Evolutionary conservation across 2,888 invertebrate species (phyloP).

Genomic region (Eupithecia subumbrata): DNA sequence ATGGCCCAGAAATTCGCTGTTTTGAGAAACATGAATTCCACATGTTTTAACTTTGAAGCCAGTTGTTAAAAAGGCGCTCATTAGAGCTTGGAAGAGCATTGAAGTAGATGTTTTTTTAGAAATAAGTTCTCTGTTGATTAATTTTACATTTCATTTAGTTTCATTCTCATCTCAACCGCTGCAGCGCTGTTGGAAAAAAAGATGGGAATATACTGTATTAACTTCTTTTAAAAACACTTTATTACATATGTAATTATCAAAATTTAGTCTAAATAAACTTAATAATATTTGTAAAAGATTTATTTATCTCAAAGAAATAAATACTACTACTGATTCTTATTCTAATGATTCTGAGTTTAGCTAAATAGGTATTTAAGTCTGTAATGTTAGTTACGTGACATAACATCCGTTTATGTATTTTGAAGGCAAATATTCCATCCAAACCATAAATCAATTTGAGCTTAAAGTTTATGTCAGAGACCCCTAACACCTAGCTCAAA

Average conservation of each 20-base stretch:
- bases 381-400: not conserved
- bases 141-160: not conserved
- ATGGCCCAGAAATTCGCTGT: conserved; percentile 40
- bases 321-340: not conserved
- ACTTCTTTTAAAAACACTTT: no score
- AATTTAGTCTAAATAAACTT: no score
- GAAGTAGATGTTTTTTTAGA: not conserved
- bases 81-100: not conserved
- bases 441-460: not conserved
- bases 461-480: conserved; percentile 3
- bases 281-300: no score
- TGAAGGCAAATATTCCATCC: not conserved
- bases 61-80: conserved; percentile 6
- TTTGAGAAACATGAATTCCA: conserved; percentile 37
- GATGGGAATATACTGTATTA: no score
- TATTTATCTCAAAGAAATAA: not conserved
- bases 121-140: not conserved
- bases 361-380: not conserved
- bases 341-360: not conserved
- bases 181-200: no score
- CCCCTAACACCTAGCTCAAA: not conserved
- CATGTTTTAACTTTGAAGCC: conserved; percentile 25
- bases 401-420: not conserved
- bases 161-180: not conserved
- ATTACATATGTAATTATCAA: no score